These are phyloP conservation scores for Phaetusa simplex DNA, from an alignment of 2,113 vertebrate species.

Conservation along the genomic window DNA sequence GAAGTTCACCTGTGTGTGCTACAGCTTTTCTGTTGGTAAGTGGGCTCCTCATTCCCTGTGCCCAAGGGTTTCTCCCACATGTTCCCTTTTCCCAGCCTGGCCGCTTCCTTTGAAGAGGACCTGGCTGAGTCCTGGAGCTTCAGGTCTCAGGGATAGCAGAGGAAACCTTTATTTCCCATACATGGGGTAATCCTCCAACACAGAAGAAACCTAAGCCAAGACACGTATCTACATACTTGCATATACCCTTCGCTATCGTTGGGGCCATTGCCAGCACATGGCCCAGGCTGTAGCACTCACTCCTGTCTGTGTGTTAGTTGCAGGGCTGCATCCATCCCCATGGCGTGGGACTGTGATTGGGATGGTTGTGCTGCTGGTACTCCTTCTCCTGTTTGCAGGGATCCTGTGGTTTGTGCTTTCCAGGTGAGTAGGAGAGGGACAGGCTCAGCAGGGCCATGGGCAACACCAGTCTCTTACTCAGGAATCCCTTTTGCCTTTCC, in stretches of 20 bases:
- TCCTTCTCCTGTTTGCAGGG: neutral
- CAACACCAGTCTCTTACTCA: neutral
- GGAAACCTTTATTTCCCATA: rapidly evolving
- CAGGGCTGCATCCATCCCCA: rapidly evolving
- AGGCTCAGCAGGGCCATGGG: neutral
- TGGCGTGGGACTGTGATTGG: neutral
- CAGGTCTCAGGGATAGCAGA: rapidly evolving
- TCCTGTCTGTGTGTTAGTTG: neutral
- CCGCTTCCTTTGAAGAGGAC: rapidly evolving
- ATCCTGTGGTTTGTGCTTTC: neutral
- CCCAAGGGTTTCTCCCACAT: neutral
- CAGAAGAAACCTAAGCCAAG: neutral
- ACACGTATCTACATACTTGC: rapidly evolving
- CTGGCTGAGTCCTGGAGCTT: rapidly evolving
- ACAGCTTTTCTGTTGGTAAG: neutral
- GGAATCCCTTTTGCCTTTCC: neutral
- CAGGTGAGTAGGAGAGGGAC: neutral
- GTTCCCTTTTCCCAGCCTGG: neutral
- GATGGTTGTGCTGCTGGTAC: neutral
- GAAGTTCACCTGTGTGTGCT: neutral
- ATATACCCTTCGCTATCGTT: rapidly evolving
- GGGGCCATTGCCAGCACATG: rapidly evolving
- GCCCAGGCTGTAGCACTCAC: neutral
- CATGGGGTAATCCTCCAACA: rapidly evolving
- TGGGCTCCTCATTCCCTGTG: neutral